Conservation (phyloP, 2,888 invertebrate species). For the Acleris laterana region DNA sequence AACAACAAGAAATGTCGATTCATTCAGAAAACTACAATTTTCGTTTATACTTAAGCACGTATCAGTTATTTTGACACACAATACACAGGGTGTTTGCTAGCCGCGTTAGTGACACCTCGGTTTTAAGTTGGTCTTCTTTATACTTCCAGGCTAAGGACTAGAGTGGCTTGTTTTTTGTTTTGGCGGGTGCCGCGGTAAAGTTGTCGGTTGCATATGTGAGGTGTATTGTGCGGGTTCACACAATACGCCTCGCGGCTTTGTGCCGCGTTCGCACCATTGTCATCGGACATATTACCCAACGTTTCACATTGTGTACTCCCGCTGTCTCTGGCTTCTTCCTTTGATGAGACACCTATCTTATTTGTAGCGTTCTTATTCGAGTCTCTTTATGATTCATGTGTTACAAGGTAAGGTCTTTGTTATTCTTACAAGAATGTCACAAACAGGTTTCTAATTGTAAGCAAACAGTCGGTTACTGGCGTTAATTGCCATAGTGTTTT, state of each 20-base stretch:
- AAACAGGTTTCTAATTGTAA: conserved; percentile 9
- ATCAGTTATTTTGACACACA: conserved; percentile 74
- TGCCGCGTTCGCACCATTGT: conserved; percentile 78
- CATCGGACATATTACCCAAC: conserved; percentile 80
- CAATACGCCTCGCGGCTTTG: conserved; percentile 79
- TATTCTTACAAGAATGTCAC: conserved; percentile 31
- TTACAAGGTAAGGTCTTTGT: conserved; percentile 34
- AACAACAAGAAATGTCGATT: conserved; percentile 58
- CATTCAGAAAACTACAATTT: conserved; percentile 65
- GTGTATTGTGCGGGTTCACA: conserved; percentile 79
- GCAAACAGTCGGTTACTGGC: conserved; percentile 2
- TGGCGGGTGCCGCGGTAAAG: conserved; percentile 54
- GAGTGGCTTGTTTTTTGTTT: conserved; percentile 58
- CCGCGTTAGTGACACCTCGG: conserved; percentile 41
- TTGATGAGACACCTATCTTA: conserved; percentile 72
- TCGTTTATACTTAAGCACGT: conserved; percentile 54
- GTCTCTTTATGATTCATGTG: conserved; percentile 39
- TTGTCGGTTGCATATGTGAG: conserved; percentile 72
- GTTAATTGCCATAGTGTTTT: not conserved
- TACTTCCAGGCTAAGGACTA: conserved; percentile 49
- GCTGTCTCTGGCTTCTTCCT: conserved; percentile 73
- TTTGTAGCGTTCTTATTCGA: conserved; percentile 52
- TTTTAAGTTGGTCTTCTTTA: conserved; percentile 43
- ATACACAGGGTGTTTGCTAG: conserved; percentile 51
- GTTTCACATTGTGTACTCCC: conserved; percentile 77